Evolutionary conservation across 2,888 invertebrate genomes (phyloP).

Genomic region (Boloria selene): DNA sequence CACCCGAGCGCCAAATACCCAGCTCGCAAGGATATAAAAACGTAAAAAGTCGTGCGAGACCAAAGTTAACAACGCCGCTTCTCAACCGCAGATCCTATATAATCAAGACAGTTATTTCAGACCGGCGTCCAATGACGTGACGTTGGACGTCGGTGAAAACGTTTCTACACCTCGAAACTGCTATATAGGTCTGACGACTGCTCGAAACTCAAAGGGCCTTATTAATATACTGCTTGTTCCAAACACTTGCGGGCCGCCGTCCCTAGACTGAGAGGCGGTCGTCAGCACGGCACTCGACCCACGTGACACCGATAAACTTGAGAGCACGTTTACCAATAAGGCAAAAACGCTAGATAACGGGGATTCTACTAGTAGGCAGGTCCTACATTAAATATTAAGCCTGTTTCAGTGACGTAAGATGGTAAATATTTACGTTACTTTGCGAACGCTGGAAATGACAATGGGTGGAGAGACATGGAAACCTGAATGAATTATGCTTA

Average conservation of each 20-base stretch:
- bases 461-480: neutral
- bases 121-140: conserved; percentile 28
- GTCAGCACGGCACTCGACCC: neutral
- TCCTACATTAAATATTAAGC: conserved; percentile 48
- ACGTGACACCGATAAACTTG: neutral
- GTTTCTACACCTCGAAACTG: conserved; percentile 40
- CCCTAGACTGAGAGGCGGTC: neutral
- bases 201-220: conserved; percentile 24
- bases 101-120: conserved; percentile 37
- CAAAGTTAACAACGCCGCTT: conserved; percentile 35
- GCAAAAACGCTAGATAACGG: conserved; percentile 3
- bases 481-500: neutral
- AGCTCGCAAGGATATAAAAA: conserved; percentile 28
- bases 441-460: too few relatives aligned
- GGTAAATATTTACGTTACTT: conserved; percentile 2
- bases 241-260: neutral
- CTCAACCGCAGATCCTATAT: conserved; percentile 34
- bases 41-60: conserved; percentile 38
- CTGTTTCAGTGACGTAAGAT: conserved; percentile 64
- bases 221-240: conserved; percentile 1
- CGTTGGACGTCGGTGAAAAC: conserved; percentile 35
- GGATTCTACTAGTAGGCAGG: conserved; percentile 9
- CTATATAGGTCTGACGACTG: conserved; percentile 44
- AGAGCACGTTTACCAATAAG: conserved; percentile 13
- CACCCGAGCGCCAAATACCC: conserved; percentile 12